Evolutionary conservation across 1,140 invertebrate genomes (phyloP).

Genomic region (Riptortus pedestris): DNA sequence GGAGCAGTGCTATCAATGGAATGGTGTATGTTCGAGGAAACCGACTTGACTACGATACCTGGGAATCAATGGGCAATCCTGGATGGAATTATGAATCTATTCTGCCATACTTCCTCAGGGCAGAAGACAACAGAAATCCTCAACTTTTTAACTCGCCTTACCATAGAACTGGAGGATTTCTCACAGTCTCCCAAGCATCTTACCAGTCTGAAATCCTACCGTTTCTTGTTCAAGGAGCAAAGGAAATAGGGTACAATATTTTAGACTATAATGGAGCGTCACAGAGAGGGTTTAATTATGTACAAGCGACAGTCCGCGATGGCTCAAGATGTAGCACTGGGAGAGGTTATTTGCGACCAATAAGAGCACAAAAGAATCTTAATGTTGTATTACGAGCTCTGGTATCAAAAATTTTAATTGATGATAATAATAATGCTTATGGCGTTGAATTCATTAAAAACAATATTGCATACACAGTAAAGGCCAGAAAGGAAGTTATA

Average conservation of each 20-base stretch:
- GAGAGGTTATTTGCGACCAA: slow-evolving; percentile 66
- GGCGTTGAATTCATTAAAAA: slow-evolving; percentile 61
- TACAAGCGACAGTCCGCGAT: slow-evolving; percentile 65
- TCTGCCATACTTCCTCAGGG: slow-evolving; percentile 49
- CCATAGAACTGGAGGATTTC: slow-evolving; percentile 61
- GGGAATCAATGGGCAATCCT: slow-evolving; percentile 39
- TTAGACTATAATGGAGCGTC: slow-evolving; percentile 62
- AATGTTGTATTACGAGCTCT: slow-evolving; percentile 50
- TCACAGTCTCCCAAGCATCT: slow-evolving; percentile 54
- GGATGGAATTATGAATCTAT: slow-evolving; percentile 47
- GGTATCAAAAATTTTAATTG: slow-evolving; percentile 55
- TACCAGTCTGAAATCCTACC: slow-evolving; percentile 42
- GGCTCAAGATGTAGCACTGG: slow-evolving; percentile 78
- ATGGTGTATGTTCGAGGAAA: slow-evolving; percentile 52
- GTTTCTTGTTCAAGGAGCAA: slow-evolving; percentile 55
- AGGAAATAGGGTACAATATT: slow-evolving; percentile 78
- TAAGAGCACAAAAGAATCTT: slow-evolving; percentile 49
- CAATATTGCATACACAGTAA: slow-evolving; percentile 42
- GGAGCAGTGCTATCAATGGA: slow-evolving; percentile 48
- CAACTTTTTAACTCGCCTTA: slow-evolving; percentile 40
- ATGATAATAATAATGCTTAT: slow-evolving; percentile 55
- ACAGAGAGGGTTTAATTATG: slow-evolving; percentile 67
- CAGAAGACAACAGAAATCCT: slow-evolving; percentile 39
- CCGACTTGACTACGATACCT: slow-evolving; percentile 46
- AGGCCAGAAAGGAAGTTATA: slow-evolving; percentile 57